A percentile compares a stretch with the other conserved stretches of the same genome.
phyloP scores from a whole-genome alignment of 2,113 vertebrate genomes.

The Sterrhoptilus dennistouni region DNA sequence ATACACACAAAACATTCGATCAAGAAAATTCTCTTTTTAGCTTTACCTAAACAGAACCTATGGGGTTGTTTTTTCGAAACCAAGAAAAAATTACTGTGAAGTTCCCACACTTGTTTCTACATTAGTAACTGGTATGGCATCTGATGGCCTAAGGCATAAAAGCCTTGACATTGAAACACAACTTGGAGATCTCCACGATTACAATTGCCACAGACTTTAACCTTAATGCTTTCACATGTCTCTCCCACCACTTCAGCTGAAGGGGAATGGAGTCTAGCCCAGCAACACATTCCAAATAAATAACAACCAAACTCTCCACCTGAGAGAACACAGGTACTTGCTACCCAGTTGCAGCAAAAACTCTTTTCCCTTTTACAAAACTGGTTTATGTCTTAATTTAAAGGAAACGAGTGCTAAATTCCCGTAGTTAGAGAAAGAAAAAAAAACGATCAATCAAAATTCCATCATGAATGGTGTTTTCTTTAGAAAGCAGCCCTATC shows the following conservation, averaged over 20 bases:
- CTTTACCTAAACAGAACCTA: background rate
- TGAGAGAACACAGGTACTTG: background rate
- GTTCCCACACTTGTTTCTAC: background rate
- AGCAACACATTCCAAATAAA: background rate
- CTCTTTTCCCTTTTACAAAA: background rate
- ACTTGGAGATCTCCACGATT: background rate
- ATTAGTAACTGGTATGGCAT: slow-evolving; percentile 10
- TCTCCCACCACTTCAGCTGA: background rate
- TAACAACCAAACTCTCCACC: background rate
- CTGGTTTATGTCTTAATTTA: background rate
- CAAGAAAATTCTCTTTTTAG: background rate
- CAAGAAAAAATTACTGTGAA: background rate
- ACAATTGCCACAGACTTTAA: background rate
- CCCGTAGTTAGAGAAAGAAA: background rate
- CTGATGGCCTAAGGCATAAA: background rate
- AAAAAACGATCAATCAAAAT: slow-evolving; percentile 43
- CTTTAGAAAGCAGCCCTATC: slow-evolving; percentile 44
- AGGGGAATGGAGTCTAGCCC: background rate
- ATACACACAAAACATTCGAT: background rate
- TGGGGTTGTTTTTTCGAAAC: background rate
- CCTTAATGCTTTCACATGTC: background rate
- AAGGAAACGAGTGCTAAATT: slow-evolving; percentile 39
- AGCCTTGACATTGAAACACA: slow-evolving; percentile 20
- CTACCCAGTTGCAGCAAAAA: background rate
- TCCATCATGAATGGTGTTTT: slow-evolving; percentile 60